These are phyloP conservation scores for Sminthurinus signatus DNA, from an alignment of 1,140 invertebrate species.

Conservation along the genomic window DNA sequence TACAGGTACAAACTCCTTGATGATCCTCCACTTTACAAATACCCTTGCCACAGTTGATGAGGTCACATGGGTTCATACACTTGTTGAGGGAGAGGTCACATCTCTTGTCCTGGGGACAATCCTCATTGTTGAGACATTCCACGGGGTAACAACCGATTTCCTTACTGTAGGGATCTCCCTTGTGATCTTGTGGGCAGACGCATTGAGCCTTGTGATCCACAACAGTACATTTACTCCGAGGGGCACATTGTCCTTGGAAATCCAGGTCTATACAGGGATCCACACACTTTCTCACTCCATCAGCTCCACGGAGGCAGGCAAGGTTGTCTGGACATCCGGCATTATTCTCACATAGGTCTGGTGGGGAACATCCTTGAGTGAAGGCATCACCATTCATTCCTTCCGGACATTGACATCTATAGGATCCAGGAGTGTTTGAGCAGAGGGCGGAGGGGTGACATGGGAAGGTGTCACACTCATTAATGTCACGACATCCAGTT, in stretches of 20 bases:
- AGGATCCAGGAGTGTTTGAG: slow-evolving; percentile 70
- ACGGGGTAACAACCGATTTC: slow-evolving; percentile 56
- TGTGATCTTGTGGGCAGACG: slow-evolving; percentile 65
- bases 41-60: slow-evolving; percentile 64
- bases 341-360: slow-evolving; percentile 62
- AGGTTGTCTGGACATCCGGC: slow-evolving; percentile 63
- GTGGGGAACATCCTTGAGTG: slow-evolving; percentile 58
- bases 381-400: slow-evolving; percentile 71
- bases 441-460: slow-evolving; percentile 74
- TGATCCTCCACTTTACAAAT: slow-evolving; percentile 57
- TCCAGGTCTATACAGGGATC: slow-evolving; percentile 67
- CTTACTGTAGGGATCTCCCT: slow-evolving; percentile 67
- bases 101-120: slow-evolving; percentile 65
- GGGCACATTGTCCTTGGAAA: slow-evolving; percentile 53
- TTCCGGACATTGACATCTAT: slow-evolving; percentile 65
- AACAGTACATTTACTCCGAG: slow-evolving; percentile 64
- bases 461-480: slow-evolving; percentile 66
- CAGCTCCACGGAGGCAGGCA: slow-evolving; percentile 61
- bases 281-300: slow-evolving; percentile 51
- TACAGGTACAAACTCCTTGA: slow-evolving; percentile 63
- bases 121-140: slow-evolving; percentile 67
- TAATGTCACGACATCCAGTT: slow-evolving; percentile 65
- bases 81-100: slow-evolving; percentile 68
- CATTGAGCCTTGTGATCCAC: slow-evolving; percentile 60
- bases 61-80: slow-evolving; percentile 71